phyloP scores from a whole-genome alignment of 1,140 invertebrate genomes.

The Drosophila arizonae region DNA sequence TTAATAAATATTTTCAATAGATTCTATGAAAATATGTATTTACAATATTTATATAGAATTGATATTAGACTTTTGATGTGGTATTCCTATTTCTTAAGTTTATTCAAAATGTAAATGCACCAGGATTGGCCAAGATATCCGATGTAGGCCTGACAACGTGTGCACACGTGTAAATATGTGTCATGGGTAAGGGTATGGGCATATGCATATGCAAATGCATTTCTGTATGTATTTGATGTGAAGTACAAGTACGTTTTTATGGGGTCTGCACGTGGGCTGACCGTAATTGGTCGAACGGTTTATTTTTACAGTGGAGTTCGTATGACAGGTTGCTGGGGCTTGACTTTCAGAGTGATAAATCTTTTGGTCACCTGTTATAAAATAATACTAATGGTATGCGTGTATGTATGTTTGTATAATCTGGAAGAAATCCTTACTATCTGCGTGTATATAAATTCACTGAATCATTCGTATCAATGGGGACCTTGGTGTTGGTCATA shows the following conservation, averaged over 20 bases:
- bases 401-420: no score
- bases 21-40: no score
- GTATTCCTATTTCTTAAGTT: neutral
- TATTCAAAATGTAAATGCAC: neutral
- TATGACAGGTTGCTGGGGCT: conserved; percentile 63
- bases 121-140: conserved; percentile 48
- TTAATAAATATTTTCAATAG: no score
- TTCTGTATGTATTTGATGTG: conserved; percentile 6
- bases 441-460: neutral
- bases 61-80: no score
- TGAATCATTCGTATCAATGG: no score
- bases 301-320: conserved; percentile 39
- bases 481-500: no score
- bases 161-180: conserved; percentile 24
- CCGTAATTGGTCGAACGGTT: conserved; percentile 62
- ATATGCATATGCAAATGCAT: conserved; percentile 20
- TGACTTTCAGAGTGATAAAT: conserved; percentile 52
- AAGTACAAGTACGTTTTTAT: conserved; percentile 57
- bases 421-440: no score
- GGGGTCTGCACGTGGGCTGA: conserved; percentile 56
- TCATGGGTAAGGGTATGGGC: conserved; percentile 5
- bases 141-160: conserved; percentile 36
- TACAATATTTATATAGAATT: no score
- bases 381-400: neutral
- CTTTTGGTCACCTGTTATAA: conserved; percentile 27